Conservation (phyloP, 1,140 invertebrate species). For the Nasonia longicornis region DNA sequence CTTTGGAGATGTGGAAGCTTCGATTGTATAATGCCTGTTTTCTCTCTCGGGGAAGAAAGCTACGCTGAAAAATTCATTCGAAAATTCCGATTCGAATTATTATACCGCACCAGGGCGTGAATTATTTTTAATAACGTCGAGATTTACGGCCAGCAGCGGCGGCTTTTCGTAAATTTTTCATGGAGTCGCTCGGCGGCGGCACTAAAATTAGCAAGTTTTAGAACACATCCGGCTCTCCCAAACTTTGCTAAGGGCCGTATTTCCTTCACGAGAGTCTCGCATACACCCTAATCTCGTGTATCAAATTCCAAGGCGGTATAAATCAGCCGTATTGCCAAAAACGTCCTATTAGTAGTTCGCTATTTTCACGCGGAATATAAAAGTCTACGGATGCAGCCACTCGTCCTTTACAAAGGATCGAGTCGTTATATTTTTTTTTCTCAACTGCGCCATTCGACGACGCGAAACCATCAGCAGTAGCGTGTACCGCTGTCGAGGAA, state of each 20-base stretch:
- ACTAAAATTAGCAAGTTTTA: neutral
- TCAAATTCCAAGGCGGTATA: neutral
- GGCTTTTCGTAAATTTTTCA: neutral
- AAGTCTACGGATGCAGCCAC: neutral
- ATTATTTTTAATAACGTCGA: too few relatives aligned
- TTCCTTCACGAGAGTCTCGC: neutral
- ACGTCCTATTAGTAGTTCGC: neutral
- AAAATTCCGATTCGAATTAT: too few relatives aligned
- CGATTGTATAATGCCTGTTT: too few relatives aligned
- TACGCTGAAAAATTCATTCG: too few relatives aligned
- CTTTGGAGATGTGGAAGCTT: too few relatives aligned
- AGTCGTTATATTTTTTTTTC: neutral
- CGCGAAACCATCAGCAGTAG: neutral
- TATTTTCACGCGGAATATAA: neutral
- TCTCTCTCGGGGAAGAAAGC: too few relatives aligned
- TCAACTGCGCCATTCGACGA: neutral
- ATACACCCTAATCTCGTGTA: neutral
- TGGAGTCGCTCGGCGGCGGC: neutral
- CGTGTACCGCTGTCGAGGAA: neutral
- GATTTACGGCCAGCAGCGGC: too few relatives aligned
- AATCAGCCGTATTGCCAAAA: neutral
- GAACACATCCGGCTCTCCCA: too few relatives aligned
- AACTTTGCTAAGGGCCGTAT: neutral
- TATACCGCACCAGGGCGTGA: too few relatives aligned
- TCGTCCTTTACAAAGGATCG: neutral